phyloP scores from a whole-genome alignment of 30 jellyfish, hydroid and myxozoan species.

The Hydractinia echinata region DNA sequence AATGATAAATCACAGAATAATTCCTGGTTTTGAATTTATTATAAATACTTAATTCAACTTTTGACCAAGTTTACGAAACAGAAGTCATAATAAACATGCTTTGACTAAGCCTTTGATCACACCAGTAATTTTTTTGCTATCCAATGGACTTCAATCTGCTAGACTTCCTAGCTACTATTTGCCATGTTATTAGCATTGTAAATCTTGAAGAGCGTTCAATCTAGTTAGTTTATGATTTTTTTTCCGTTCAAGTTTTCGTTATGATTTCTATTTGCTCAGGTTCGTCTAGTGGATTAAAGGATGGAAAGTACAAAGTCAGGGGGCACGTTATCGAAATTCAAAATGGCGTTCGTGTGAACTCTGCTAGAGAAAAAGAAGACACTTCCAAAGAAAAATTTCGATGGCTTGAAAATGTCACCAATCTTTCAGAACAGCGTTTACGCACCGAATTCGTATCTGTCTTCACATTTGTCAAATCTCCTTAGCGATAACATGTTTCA shows the following conservation, averaged over 20 bases:
- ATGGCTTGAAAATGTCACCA: constrained; percentile 15
- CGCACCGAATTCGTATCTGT: constrained; percentile 42
- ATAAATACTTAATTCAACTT: too few species aligned
- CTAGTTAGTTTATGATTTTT: too few species aligned
- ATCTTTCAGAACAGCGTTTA: constrained; percentile 31
- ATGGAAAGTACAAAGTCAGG: constrained; percentile 73
- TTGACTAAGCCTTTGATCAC: too few species aligned
- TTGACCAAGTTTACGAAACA: too few species aligned
- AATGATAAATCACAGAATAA: too few species aligned
- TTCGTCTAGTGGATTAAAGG: constrained; percentile 31
- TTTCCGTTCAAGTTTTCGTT: too few species aligned
- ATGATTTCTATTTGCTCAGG: background rate
- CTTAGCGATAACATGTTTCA: background rate
- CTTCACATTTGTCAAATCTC: constrained; percentile 42
- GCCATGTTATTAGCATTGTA: too few species aligned
- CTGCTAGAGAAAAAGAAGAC: constrained; percentile 4
- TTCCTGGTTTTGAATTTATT: too few species aligned
- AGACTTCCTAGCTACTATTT: background rate
- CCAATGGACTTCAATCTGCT: background rate
- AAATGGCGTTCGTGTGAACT: constrained; percentile 67
- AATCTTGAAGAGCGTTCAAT: too few species aligned
- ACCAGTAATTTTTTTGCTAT: too few species aligned
- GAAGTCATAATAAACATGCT: too few species aligned
- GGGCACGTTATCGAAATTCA: constrained; percentile 81
- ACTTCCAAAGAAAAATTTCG: constrained; percentile 4